phyloP scores from a whole-genome alignment of 2,888 invertebrate species.

The Conomelus anceps region DNA sequence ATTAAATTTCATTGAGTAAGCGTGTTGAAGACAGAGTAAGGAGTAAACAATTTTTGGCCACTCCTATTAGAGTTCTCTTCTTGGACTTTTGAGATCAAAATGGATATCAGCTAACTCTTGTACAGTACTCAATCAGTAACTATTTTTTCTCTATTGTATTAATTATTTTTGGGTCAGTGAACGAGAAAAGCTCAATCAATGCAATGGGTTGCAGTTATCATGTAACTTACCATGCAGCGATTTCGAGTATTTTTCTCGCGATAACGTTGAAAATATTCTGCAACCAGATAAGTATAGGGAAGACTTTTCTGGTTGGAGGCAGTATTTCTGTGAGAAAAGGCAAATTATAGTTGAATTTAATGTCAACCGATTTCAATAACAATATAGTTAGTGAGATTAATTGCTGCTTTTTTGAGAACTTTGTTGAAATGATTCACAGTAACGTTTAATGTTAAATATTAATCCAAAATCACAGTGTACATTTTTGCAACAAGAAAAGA shows the following conservation, averaged over 20 bases:
- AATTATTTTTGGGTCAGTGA: not conserved
- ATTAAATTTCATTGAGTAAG: not conserved
- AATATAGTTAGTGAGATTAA: not conserved
- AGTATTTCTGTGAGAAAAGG: not conserved
- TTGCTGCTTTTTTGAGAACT: not conserved
- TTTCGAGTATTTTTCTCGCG: constrained; percentile 22
- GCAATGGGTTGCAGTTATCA: not conserved
- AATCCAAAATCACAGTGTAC: not conserved
- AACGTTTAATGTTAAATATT: not conserved
- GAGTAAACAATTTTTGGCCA: too few species aligned
- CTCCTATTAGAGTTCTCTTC: too few species aligned
- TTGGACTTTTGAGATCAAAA: not conserved
- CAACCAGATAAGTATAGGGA: constrained; percentile 33
- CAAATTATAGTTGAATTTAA: not conserved
- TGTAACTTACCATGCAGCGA: constrained; percentile 29
- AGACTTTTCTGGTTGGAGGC: constrained; percentile 31
- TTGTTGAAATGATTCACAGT: not conserved
- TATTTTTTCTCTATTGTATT: not conserved
- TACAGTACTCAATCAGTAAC: not conserved
- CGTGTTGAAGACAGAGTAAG: too few species aligned
- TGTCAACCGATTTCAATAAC: not conserved
- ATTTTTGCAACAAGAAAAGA: not conserved
- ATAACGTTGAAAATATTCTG: constrained; percentile 17
- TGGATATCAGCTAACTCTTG: not conserved
- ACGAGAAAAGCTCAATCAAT: not conserved